Conservation (phyloP, 2,888 invertebrate species). For the Ochropleura plecta region DNA sequence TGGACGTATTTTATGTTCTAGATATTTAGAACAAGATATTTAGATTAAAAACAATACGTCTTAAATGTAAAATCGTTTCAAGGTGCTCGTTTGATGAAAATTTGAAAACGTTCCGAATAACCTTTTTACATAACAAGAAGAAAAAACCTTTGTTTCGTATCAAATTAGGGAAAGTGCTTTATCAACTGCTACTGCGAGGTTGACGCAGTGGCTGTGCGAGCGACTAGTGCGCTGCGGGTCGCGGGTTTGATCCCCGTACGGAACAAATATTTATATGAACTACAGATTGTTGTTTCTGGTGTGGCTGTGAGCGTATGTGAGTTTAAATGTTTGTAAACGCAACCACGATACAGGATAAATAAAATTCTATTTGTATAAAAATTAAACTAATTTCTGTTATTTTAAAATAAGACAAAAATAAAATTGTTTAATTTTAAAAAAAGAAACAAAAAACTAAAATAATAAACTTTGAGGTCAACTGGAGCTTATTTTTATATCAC, state of each 20-base stretch:
- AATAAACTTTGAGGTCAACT: slow-evolving; percentile 13
- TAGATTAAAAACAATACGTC: neutral
- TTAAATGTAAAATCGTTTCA: neutral
- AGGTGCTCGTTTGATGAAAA: neutral
- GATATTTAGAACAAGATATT: neutral
- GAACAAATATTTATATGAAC: too few species aligned
- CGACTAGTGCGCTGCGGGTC: too few species aligned
- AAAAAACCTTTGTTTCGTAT: slow-evolving; percentile 10
- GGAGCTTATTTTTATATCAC: neutral
- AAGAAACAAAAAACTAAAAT: neutral
- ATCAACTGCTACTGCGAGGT: neutral
- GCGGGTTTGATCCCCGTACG: too few species aligned
- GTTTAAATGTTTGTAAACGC: too few species aligned
- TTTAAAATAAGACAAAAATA: neutral
- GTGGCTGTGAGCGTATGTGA: too few species aligned
- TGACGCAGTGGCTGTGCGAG: too few species aligned
- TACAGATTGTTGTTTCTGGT: too few species aligned
- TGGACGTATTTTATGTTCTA: too few species aligned
- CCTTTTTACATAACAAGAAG: neutral
- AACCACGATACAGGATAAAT: too few species aligned
- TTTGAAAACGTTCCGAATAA: neutral
- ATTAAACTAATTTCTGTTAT: neutral
- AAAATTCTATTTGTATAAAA: too few species aligned
- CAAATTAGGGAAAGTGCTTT: slow-evolving; percentile 26
- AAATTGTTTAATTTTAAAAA: too few species aligned